Evolutionary conservation across 2,797 vertebrate species (phyloP).

Genomic region (Takifugu ocellatus): DNA sequence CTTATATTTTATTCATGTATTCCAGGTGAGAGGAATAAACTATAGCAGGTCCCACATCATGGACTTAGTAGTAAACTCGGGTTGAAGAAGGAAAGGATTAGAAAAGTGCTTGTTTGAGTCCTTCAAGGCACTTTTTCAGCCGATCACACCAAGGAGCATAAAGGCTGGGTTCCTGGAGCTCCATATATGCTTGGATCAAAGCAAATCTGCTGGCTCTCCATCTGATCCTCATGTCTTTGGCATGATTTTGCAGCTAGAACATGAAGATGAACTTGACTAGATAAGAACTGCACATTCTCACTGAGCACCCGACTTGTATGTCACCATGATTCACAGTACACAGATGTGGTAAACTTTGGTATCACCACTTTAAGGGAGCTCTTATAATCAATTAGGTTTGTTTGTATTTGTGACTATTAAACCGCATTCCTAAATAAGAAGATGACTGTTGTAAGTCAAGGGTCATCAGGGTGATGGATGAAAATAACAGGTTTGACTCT

Average conservation of each 20-base stretch:
- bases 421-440: too few relatives aligned
- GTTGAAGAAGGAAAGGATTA: conserved; percentile 6
- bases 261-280: conserved; percentile 2
- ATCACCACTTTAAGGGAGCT: too few relatives aligned
- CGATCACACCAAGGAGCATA: conserved; percentile 30
- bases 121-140: conserved; percentile 38
- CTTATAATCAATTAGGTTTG: too few relatives aligned
- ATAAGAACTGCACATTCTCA: too few relatives aligned
- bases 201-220: conserved; percentile 27
- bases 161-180: conserved; percentile 18
- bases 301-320: too few relatives aligned
- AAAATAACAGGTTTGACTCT: too few relatives aligned
- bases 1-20: conserved; percentile 55
- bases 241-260: conserved; percentile 39
- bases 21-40: conserved; percentile 34
- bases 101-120: conserved; percentile 37
- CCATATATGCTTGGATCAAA: conserved; percentile 51
- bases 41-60: conserved; percentile 10
- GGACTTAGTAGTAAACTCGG: conserved; percentile 26
- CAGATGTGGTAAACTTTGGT: too few relatives aligned
- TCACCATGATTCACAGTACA: too few relatives aligned
- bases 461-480: too few relatives aligned
- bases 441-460: too few relatives aligned
- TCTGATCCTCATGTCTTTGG: conserved; percentile 52
- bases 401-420: too few relatives aligned